Conservation (phyloP, 2,797 vertebrate genomes). For the Cynodonichthys magdalenae region DNA sequence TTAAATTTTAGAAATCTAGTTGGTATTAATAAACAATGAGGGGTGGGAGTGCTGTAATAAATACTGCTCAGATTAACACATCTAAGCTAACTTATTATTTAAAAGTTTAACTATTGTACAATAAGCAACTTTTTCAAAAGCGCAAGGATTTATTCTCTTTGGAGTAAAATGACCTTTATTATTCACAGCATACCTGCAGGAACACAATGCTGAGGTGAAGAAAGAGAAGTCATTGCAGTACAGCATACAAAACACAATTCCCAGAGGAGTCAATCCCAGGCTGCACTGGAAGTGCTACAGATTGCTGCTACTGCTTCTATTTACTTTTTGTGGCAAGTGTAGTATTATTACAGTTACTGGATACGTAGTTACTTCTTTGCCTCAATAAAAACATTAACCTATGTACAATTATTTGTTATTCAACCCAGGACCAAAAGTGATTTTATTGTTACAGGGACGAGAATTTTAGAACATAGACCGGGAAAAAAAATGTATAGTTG, state of each 20-base stretch:
- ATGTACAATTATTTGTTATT: too few relatives aligned
- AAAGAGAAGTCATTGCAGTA: slow-evolving; percentile 11
- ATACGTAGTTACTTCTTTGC: too few relatives aligned
- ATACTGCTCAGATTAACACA: slow-evolving; percentile 40
- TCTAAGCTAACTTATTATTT: slow-evolving; percentile 62
- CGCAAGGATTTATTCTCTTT: slow-evolving; percentile 19
- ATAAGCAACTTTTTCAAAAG: slow-evolving; percentile 48
- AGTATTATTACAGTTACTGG: too few relatives aligned
- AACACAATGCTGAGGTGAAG: slow-evolving; percentile 14
- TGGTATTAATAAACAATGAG: slow-evolving; percentile 8
- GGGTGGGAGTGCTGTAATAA: slow-evolving; percentile 29
- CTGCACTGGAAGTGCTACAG: too few relatives aligned
- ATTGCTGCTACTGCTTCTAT: too few relatives aligned
- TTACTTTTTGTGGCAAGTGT: too few relatives aligned
- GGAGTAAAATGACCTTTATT: slow-evolving; percentile 52
- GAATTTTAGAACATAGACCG: too few relatives aligned
- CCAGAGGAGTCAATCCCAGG: neutral
- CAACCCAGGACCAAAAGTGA: too few relatives aligned
- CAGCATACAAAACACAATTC: slow-evolving; percentile 9
- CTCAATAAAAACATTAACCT: too few relatives aligned
- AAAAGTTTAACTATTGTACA: slow-evolving; percentile 43
- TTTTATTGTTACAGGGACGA: too few relatives aligned
- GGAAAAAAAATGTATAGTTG: too few relatives aligned
- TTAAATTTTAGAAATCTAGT: slow-evolving; percentile 19
- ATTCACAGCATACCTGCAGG: slow-evolving; percentile 16